A percentile compares a stretch with the other conserved stretches of the same genome.
These are phyloP conservation scores for Nematolebias whitei DNA, from an alignment of 2,113 vertebrate species.

Conservation along the genomic window DNA sequence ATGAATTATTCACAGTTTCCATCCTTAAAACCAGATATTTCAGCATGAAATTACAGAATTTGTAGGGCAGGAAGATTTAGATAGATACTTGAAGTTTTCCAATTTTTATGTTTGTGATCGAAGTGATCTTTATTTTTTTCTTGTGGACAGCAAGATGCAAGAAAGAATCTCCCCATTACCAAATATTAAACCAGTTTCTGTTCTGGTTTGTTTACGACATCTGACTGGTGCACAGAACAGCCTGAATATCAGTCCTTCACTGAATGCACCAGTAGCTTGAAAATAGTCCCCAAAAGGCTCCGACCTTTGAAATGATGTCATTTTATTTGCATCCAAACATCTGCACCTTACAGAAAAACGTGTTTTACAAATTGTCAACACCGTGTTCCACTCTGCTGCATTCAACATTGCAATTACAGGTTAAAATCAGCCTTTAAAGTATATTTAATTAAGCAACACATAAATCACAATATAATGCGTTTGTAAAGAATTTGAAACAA, in stretches of 20 bases:
- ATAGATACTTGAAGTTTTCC: not conserved
- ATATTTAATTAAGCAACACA: conserved; percentile 6
- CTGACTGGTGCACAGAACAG: not conserved
- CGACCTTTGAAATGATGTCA: not conserved
- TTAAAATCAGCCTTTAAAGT: not conserved
- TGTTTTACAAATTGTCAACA: too few relatives aligned
- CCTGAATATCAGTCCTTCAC: not conserved
- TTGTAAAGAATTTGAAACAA: conserved; percentile 15
- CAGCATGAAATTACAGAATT: not conserved
- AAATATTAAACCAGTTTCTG: not conserved
- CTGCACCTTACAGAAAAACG: too few relatives aligned
- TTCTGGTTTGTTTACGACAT: not conserved
- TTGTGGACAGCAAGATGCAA: not conserved
- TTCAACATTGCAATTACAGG: not conserved
- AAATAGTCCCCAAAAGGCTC: not conserved
- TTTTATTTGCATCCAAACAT: not conserved
- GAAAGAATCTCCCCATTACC: not conserved
- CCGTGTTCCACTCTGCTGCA: not conserved
- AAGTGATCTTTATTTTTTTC: not conserved
- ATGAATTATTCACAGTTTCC: too few relatives aligned
- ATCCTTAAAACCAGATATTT: not conserved
- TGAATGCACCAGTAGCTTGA: not conserved
- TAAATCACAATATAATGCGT: conserved; percentile 17
- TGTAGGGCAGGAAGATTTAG: not conserved
- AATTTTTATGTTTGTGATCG: too few relatives aligned